These are phyloP conservation scores for Epistrophella euchroma DNA, from an alignment of 2,888 invertebrate species.

Conservation along the genomic window DNA sequence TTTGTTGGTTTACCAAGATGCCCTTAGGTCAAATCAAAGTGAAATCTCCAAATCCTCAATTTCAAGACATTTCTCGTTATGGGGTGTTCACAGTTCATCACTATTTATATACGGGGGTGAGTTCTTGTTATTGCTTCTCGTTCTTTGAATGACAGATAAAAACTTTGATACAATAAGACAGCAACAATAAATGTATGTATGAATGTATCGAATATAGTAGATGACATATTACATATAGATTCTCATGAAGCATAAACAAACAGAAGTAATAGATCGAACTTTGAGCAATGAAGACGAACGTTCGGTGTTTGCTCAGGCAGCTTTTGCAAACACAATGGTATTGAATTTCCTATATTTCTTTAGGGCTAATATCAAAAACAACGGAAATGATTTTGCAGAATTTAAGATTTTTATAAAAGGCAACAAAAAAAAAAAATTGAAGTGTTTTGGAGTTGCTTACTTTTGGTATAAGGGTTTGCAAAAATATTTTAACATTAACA, in stretches of 20 bases:
- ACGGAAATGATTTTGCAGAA: slow-evolving; percentile 35
- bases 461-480: no score
- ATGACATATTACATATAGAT: neutral
- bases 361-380: slow-evolving; percentile 61
- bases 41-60: slow-evolving; percentile 56
- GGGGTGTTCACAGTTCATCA: slow-evolving; percentile 45
- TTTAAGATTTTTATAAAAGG: slow-evolving; percentile 17
- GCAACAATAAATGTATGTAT: slow-evolving; percentile 19
- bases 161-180: slow-evolving; percentile 69
- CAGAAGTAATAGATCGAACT: slow-evolving; percentile 72
- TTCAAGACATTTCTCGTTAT: slow-evolving; percentile 17
- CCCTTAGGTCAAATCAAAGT: slow-evolving; percentile 68
- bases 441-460: slow-evolving; percentile 6
- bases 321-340: slow-evolving; percentile 64
- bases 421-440: neutral
- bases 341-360: slow-evolving; percentile 54
- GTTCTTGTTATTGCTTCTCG: slow-evolving; percentile 71
- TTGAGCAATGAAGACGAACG: slow-evolving; percentile 35
- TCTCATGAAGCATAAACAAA: slow-evolving; percentile 65
- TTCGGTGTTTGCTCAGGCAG: slow-evolving; percentile 72
- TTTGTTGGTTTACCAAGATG: slow-evolving; percentile 43
- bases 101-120: slow-evolving; percentile 45
- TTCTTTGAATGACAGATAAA: slow-evolving; percentile 72
- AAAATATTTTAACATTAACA: no score
- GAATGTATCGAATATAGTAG: slow-evolving; percentile 22